phyloP scores from a whole-genome alignment of 2,797 vertebrate species.

The Liasis olivaceus region DNA sequence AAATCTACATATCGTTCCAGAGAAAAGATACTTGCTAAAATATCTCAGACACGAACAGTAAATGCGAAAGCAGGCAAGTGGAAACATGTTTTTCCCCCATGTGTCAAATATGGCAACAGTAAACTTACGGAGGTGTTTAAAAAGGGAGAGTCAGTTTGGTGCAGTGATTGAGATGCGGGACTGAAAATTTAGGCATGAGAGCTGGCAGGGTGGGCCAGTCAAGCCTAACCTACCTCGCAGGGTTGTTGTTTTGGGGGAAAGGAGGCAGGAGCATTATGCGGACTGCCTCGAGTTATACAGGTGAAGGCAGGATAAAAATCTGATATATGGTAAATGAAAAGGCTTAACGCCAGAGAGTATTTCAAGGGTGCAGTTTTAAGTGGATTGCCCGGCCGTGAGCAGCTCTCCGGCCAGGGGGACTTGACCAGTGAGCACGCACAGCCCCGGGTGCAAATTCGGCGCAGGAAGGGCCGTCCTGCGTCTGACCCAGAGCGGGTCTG shows the following conservation, averaged over 20 bases:
- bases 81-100: background rate
- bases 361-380: background rate
- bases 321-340: background rate
- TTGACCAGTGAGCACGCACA: background rate
- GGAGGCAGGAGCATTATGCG: background rate
- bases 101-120: background rate
- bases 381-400: background rate
- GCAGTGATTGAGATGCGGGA: background rate
- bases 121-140: background rate
- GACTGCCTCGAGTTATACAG: background rate
- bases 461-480: too few relatives aligned
- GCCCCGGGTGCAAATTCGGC: too few relatives aligned
- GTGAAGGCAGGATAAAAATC: background rate
- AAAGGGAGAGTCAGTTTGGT: background rate
- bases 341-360: background rate
- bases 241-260: background rate
- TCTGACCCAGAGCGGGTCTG: too few relatives aligned
- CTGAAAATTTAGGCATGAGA: background rate
- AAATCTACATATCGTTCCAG: background rate
- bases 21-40: background rate
- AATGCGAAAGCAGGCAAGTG: background rate
- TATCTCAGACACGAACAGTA: background rate
- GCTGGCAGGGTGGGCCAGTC: background rate
- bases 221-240: background rate
- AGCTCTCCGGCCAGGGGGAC: too few relatives aligned